Evolutionary conservation across 2,888 invertebrate species (phyloP).

Genomic region (Brachylomia viminalis): DNA sequence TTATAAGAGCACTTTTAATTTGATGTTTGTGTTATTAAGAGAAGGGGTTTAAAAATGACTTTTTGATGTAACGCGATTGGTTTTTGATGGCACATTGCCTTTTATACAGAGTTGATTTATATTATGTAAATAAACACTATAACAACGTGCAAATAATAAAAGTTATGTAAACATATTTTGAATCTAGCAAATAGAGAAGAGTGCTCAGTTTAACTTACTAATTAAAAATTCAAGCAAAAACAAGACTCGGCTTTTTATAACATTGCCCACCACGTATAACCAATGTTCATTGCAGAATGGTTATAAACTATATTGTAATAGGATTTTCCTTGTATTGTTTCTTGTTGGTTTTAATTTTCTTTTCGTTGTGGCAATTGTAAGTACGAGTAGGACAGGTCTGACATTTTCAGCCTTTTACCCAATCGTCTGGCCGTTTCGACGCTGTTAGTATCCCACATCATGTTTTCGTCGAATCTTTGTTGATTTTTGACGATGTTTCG

Average conservation of each 20-base stretch:
- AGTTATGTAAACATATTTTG: neutral
- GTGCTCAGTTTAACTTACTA: too few relatives aligned
- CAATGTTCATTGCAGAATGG: neutral
- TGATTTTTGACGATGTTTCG: too few relatives aligned
- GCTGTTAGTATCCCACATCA: too few relatives aligned
- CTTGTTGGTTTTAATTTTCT: too few relatives aligned
- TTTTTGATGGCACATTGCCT: neutral
- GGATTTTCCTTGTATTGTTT: too few relatives aligned
- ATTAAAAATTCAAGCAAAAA: neutral
- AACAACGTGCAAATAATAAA: neutral
- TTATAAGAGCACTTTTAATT: slow-evolving; percentile 38
- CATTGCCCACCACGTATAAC: neutral
- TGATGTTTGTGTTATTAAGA: neutral
- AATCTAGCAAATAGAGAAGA: neutral
- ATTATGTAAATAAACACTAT: neutral
- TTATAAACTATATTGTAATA: neutral
- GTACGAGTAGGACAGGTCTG: too few relatives aligned
- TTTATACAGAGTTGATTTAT: neutral
- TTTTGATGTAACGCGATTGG: neutral
- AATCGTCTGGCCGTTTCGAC: too few relatives aligned
- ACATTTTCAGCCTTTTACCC: too few relatives aligned
- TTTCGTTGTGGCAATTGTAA: too few relatives aligned
- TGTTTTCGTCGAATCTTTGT: too few relatives aligned
- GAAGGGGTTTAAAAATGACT: neutral
- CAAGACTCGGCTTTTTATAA: neutral